These are phyloP conservation scores for Trachelus tabidus DNA, from an alignment of 2,888 invertebrate genomes.

Conservation along the genomic window DNA sequence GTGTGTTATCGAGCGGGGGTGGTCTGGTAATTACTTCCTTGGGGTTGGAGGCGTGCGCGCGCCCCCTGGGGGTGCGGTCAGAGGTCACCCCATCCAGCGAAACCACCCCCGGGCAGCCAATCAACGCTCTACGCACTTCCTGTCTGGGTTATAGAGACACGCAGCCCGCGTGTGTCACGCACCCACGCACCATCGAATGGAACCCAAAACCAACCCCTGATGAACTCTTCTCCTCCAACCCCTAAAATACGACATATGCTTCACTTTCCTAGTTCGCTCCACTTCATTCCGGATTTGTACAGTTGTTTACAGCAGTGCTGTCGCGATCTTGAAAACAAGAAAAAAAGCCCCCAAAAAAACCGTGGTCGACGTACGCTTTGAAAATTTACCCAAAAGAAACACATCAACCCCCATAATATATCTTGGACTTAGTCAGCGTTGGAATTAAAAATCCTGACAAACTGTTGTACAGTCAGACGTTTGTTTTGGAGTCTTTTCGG, in stretches of 20 bases:
- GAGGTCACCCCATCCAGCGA: conserved; percentile 55
- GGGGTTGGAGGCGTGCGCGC: conserved; percentile 59
- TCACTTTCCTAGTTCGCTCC: not conserved
- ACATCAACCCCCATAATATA: not conserved
- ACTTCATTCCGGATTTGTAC: not conserved
- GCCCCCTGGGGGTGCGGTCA: conserved; percentile 59
- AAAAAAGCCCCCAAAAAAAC: not conserved
- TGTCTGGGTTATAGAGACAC: conserved; percentile 33
- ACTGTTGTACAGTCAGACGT: not conserved
- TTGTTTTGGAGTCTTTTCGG: not conserved
- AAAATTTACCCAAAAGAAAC: not conserved
- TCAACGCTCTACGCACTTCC: conserved; percentile 56
- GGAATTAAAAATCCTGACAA: not conserved
- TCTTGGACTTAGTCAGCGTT: not conserved
- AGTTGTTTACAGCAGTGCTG: not conserved
- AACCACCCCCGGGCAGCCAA: conserved; percentile 53
- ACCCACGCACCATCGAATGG: conserved; percentile 8
- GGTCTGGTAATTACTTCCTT: conserved; percentile 61
- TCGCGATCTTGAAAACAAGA: not conserved
- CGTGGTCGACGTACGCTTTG: not conserved
- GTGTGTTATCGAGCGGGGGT: conserved; percentile 59
- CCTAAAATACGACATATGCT: not conserved
- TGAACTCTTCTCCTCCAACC: not conserved
- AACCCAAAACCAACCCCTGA: not conserved
- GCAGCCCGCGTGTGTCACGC: conserved; percentile 30